Evolutionary conservation across 2,888 invertebrate genomes (phyloP), one percentile per base, ranked within the genome.

Genomic region (Drosophila anomalata): DNA sequence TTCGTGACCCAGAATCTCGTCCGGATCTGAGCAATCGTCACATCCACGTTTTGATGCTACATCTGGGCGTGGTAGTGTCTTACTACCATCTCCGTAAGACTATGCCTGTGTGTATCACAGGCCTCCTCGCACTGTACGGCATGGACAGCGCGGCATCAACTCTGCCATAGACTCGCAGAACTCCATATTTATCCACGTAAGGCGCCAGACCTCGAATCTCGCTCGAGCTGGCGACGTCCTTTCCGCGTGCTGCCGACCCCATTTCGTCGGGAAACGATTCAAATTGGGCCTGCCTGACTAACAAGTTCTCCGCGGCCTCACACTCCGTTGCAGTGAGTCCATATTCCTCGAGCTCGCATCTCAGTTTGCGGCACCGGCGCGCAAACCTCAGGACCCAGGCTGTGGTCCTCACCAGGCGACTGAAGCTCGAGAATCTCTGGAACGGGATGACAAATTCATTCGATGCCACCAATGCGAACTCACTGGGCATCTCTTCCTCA

Each of bases 31-130:
- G n/a, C 8, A 36, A 42, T 53, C 14, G 14, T 53, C 8, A 22
- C 33, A 33, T 46, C 46, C n/a, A 33, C 33, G 11, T 51, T 63
- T 36, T 63, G 56, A 46, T 51, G 51, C 44, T 26, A 51, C 39
- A 56, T 62, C 36, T 31, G 11, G 26, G 47, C 54, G 47, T 61
- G 61, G 39, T 41, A 61, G 14, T 48, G 61, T 11, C 11, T 1
- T 22, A 39, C 48, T 26, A 57, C n/a, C 26, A 39, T 24, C 24
- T 51, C 51, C 11, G 41, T 41, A 22, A 51, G 42, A 42, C 41
- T 33, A 20, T 33, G 36, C 11, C n/a, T 11, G 2, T 39, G 53
- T 11, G 59, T 26, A 26, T 7, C 26, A 46, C 29, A 58, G 31
- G 11, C 29, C 42, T 42, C 41, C 42, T 42, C 41, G 26, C 12